Evolutionary conservation across 2,113 vertebrate species (phyloP).

Genomic region (Nestor notabilis): DNA sequence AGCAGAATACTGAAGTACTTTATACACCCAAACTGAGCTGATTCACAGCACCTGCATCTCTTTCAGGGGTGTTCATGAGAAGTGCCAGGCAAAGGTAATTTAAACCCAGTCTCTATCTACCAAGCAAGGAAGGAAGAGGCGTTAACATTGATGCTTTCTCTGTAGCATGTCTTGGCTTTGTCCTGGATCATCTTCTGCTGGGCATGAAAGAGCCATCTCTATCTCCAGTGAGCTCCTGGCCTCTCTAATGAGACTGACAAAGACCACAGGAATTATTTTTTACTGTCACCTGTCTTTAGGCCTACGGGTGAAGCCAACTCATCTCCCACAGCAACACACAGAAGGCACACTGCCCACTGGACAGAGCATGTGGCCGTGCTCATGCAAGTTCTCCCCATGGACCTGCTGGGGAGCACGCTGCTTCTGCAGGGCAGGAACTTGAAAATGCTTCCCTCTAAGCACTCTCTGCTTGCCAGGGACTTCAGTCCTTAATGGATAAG

Average conservation of each 20-base stretch:
- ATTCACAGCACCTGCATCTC: not conserved
- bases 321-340: not conserved
- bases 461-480: not conserved
- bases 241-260: not conserved
- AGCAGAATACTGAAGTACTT: not conserved
- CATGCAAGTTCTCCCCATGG: fast-evolving
- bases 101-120: not conserved
- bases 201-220: not conserved
- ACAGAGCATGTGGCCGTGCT: not conserved
- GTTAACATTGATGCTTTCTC: not conserved
- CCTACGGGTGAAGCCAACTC: not conserved
- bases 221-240: not conserved
- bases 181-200: not conserved
- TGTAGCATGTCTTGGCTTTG: not conserved
- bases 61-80: not conserved
- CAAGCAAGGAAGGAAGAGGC: not conserved
- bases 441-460: not conserved
- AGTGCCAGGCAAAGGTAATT: not conserved
- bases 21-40: not conserved
- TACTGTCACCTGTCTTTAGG: not conserved
- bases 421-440: not conserved
- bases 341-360: not conserved
- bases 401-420: fast-evolving
- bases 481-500: not conserved
- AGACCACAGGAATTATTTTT: not conserved